Percentiles rank a stretch among this genome's conserved stretches.
These are phyloP conservation scores for Luffia ferchaultella DNA, from an alignment of 2,888 invertebrate genomes.

Conservation along the genomic window DNA sequence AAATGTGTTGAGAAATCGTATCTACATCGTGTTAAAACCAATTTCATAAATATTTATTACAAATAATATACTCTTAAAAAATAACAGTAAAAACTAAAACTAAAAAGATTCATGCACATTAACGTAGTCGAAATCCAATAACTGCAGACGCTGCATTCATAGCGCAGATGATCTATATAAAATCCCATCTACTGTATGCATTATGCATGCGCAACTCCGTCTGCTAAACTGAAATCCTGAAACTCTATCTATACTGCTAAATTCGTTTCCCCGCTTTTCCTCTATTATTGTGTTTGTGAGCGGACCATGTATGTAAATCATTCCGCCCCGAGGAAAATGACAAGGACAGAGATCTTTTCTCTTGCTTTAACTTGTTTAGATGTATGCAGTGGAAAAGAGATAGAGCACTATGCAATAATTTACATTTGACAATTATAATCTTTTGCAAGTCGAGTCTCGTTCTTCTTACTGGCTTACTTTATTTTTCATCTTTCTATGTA, in stretches of 20 bases:
- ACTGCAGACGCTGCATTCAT: too few species aligned
- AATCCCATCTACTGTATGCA: slow-evolving; percentile 20
- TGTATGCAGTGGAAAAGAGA: slow-evolving; percentile 21
- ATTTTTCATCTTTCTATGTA: background rate
- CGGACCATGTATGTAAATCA: slow-evolving; percentile 52
- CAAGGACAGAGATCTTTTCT: slow-evolving; percentile 18
- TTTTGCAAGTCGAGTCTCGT: slow-evolving; percentile 18
- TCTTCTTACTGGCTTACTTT: background rate
- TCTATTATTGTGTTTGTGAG: slow-evolving; percentile 58
- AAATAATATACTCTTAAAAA: too few species aligned
- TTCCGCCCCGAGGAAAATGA: slow-evolving; percentile 25
- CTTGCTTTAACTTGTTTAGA: slow-evolving; percentile 10
- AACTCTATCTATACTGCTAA: slow-evolving; percentile 21
- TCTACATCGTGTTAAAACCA: too few species aligned
- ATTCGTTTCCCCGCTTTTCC: slow-evolving; percentile 47
- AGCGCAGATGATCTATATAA: background rate
- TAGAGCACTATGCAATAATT: slow-evolving; percentile 60
- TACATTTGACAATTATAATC: slow-evolving; percentile 63
- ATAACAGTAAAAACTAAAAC: too few species aligned
- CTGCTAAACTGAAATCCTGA: too few species aligned
- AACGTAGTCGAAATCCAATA: too few species aligned
- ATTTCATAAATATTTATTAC: too few species aligned
- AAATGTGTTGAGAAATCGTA: too few species aligned
- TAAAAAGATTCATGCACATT: too few species aligned
- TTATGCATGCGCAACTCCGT: slow-evolving; percentile 31